Conservation (phyloP, 2,888 invertebrate genomes). For the Andrena trimmerana region DNA sequence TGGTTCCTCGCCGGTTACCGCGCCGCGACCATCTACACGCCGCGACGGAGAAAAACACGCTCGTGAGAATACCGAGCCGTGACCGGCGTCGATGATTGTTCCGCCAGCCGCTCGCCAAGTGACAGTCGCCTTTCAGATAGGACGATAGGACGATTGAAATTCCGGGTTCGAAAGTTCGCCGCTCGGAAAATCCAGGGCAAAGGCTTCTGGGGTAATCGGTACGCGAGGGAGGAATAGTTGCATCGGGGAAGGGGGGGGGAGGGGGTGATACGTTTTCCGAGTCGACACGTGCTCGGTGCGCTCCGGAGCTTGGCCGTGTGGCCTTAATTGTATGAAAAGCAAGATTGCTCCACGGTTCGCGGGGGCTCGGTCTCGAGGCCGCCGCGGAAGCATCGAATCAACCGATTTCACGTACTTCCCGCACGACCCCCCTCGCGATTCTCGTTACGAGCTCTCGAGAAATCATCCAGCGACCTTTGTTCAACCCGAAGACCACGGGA, state of each 20-base stretch:
- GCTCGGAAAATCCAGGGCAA: neutral
- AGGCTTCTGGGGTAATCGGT: neutral
- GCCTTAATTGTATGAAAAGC: slow-evolving; percentile 56
- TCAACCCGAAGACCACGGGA: slow-evolving; percentile 53
- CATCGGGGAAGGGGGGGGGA: neutral
- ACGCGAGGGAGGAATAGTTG: neutral
- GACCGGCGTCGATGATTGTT: slow-evolving; percentile 51
- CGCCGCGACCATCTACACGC: slow-evolving; percentile 24
- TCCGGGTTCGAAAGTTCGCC: neutral
- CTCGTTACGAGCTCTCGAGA: slow-evolving; percentile 62
- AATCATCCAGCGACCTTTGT: slow-evolving; percentile 67
- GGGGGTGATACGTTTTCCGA: neutral
- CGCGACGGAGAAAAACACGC: slow-evolving; percentile 26
- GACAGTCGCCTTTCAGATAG: neutral
- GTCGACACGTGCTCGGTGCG: neutral
- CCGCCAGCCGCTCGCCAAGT: slow-evolving; percentile 1
- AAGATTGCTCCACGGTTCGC: slow-evolving; percentile 39
- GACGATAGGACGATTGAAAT: slow-evolving; percentile 21
- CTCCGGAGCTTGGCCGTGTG: slow-evolving; percentile 13
- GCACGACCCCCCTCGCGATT: slow-evolving; percentile 27
- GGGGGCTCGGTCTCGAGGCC: slow-evolving; percentile 17
- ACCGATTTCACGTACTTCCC: slow-evolving; percentile 57
- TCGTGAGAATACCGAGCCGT: slow-evolving; percentile 52
- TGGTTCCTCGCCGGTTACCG: slow-evolving; percentile 42
- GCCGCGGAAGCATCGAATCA: slow-evolving; percentile 21